phyloP scores from a whole-genome alignment of 2,113 vertebrate species.

The Tragelaphus scriptus region DNA sequence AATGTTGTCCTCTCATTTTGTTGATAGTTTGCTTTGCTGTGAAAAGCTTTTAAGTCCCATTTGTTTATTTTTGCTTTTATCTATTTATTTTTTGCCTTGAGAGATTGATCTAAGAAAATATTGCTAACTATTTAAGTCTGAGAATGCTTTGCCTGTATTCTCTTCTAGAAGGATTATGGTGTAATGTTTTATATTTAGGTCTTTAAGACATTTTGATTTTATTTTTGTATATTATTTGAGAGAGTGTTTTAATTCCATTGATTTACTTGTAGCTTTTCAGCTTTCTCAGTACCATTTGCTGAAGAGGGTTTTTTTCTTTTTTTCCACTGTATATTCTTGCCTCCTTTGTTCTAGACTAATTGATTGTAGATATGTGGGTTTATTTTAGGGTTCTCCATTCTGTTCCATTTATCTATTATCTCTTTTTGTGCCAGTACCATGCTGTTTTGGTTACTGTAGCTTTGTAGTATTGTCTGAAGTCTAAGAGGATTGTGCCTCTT shows the following conservation, averaged over 20 bases:
- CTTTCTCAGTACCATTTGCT: neutral
- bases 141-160: neutral
- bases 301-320: neutral
- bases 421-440: neutral
- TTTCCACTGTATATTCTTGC: neutral
- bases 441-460: neutral
- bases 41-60: neutral
- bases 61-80: neutral
- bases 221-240: neutral
- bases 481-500: neutral
- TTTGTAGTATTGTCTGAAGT: neutral
- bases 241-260: neutral
- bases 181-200: neutral
- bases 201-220: neutral
- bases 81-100: neutral
- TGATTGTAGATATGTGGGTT: neutral
- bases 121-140: neutral
- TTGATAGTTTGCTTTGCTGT: neutral
- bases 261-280: neutral
- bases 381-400: neutral
- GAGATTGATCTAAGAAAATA: neutral
- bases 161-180: neutral
- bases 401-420: neutral
- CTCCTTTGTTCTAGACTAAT: neutral
- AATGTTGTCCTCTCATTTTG: rapidly evolving